phyloP scores from a whole-genome alignment of 2,888 invertebrate species.

The Thera obeliscata region DNA sequence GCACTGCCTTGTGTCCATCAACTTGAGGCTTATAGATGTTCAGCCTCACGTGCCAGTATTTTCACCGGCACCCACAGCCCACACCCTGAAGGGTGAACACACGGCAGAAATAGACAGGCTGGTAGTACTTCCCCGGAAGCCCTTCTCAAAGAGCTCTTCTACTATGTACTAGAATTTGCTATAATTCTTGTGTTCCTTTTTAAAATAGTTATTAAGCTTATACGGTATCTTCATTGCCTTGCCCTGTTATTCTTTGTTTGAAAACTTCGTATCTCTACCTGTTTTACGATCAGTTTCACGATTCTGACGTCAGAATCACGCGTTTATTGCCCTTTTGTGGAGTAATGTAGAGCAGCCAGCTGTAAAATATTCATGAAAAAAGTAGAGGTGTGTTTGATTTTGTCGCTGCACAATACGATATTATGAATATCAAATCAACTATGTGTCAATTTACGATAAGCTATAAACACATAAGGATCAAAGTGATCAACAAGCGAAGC shows the following conservation, averaged over 20 bases:
- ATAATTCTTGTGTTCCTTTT: neutral
- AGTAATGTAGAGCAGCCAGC: slow-evolving; percentile 19
- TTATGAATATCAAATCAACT: neutral
- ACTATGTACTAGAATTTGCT: too few relatives aligned
- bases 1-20: too few relatives aligned
- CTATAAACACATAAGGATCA: neutral
- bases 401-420: neutral
- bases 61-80: too few relatives aligned
- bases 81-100: too few relatives aligned
- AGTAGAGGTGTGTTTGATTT: neutral
- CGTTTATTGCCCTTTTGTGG: slow-evolving; percentile 29
- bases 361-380: slow-evolving; percentile 16
- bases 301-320: slow-evolving; percentile 33
- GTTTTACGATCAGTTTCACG: slow-evolving; percentile 32
- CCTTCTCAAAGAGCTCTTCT: too few relatives aligned
- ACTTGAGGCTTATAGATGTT: too few relatives aligned
- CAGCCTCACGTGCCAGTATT: too few relatives aligned
- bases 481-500: too few relatives aligned
- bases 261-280: slow-evolving; percentile 23
- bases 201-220: neutral
- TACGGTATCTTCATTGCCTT: slow-evolving; percentile 12
- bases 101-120: too few relatives aligned
- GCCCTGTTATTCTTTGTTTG: slow-evolving; percentile 16
- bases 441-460: neutral
- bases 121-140: too few relatives aligned